Base-by-base conservation (phyloP, 2,113 vertebrate species). In the Mesocricetus auratus region DNA sequence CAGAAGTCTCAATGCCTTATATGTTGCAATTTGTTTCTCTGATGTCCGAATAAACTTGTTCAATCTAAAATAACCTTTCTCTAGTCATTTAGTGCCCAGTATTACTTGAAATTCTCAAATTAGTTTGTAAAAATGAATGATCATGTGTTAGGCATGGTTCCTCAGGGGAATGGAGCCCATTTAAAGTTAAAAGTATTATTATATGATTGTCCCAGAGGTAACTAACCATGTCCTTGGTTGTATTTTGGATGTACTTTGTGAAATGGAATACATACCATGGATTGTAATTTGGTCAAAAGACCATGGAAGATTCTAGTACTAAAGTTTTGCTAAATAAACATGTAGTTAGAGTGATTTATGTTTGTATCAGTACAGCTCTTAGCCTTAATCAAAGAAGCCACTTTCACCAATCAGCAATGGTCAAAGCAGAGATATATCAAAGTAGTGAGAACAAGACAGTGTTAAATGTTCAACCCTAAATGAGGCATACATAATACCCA, bases 11-110 rank as follows among this genome's bases (percentile, higher is more conserved):
- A 12, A 36, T 91, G 64, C 24, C 21, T 47, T 91, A 53, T 33
- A 39, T 29, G 4, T 1, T 74, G 31, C 42, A 74, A 0, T 0
- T 56, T 74, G 4, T 83, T 66, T 91, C 5, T 89, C 47, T 69
- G 8, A 53, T 79, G 22, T 24, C 29, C 42, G 66, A 95, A 96
- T 78, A 96, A 96, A 94, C 1, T 33, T 68, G 2, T 58, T 90
- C 47, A 42, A 78, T 21, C 13, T 36, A 24, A 39, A 79, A 47
- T 33, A 8, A 6, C 29, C 78, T 68, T 10, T 86, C 26, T 12
- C 69, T 73, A 31, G 26, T 86, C 16, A 12, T 86, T 91, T 86
- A 22, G n/a, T 53, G 15, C 79, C 17, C 21, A 13, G 47, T 16
- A 50, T 56, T 64, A 68, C 42, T 78, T n/a, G n/a, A 5, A 29